phyloP scores from a whole-genome alignment of 2,113 vertebrate genomes.

The Cichladusa arquata region DNA sequence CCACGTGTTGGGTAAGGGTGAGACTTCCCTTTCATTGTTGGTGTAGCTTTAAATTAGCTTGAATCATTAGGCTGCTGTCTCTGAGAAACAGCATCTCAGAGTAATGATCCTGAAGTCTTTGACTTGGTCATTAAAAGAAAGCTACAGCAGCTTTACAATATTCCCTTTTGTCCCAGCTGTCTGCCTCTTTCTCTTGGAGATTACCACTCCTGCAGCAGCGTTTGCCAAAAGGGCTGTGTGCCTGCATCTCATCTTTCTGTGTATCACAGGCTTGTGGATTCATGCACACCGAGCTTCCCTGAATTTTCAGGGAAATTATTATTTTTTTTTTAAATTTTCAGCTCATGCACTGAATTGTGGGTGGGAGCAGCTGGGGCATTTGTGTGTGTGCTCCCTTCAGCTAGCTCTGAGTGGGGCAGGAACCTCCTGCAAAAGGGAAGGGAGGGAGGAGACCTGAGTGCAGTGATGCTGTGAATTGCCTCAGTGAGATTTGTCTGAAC shows the following conservation, averaged over 20 bases:
- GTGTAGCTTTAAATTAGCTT: neutral
- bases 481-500: constrained; percentile 25
- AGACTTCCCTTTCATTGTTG: neutral
- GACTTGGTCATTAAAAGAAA: neutral
- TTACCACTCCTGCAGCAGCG: neutral
- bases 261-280: neutral
- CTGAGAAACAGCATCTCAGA: neutral
- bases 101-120: neutral
- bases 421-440: neutral
- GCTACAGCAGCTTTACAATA: neutral
- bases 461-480: neutral
- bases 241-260: neutral
- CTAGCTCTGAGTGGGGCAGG: neutral
- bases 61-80: neutral
- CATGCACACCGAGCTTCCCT: neutral
- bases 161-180: neutral
- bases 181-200: neutral
- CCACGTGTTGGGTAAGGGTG: neutral
- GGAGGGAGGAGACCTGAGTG: constrained; percentile 13
- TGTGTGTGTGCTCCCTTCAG: neutral
- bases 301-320: neutral
- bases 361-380: neutral
- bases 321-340: neutral
- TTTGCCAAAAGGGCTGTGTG: neutral
- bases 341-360: fast-evolving